Evolutionary conservation across 2,113 vertebrate genomes (phyloP).

Genomic region (Tragelaphus strepsiceros): DNA sequence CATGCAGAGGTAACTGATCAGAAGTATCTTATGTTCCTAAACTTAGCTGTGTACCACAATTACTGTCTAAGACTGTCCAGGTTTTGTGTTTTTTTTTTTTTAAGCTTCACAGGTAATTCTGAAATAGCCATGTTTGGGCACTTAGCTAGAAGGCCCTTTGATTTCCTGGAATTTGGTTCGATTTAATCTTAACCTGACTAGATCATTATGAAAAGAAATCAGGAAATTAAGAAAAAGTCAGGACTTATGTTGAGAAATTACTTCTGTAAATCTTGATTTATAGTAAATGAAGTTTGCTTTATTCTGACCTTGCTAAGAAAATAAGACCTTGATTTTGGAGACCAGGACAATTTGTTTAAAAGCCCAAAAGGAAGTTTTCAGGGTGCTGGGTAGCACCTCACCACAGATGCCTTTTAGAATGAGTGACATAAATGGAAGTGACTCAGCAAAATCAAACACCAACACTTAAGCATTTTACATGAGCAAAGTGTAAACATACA

Average conservation of each 20-base stretch:
- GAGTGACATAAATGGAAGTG: background rate
- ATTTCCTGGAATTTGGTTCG: background rate
- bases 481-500: background rate
- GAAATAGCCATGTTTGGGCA: background rate
- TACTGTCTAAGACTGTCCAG: background rate
- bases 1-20: background rate
- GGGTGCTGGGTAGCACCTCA: background rate
- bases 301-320: background rate
- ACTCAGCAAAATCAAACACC: background rate
- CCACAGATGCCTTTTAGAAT: background rate
- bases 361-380: background rate
- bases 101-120: background rate
- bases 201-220: background rate
- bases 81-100: background rate
- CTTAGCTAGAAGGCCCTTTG: background rate
- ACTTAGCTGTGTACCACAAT: background rate
- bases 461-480: background rate
- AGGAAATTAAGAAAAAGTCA: slow-evolving; percentile 2
- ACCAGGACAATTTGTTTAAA: background rate
- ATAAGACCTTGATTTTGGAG: background rate
- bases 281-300: background rate
- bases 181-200: background rate
- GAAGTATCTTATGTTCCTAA: background rate
- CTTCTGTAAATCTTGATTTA: background rate
- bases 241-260: background rate